These are phyloP conservation scores for Drosophila quinaria DNA, from an alignment of 2,888 invertebrate genomes.

Conservation along the genomic window DNA sequence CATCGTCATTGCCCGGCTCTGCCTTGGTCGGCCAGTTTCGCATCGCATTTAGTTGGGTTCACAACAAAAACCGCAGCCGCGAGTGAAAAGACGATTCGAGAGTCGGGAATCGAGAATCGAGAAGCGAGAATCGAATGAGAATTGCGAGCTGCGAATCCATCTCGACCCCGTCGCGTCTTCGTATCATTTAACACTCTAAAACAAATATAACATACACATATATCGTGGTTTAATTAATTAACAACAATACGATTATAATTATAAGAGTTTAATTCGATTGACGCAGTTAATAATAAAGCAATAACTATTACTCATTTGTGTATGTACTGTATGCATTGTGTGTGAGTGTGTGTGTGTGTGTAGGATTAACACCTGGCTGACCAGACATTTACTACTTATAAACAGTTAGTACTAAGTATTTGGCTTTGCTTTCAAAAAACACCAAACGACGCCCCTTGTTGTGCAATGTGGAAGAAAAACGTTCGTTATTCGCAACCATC, in stretches of 20 bases:
- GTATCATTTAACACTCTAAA: conserved; percentile 44
- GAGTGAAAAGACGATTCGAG: conserved; percentile 37
- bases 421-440: conserved; percentile 1
- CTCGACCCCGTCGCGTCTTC: conserved; percentile 15
- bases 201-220: background rate
- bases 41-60: conserved; percentile 86
- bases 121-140: conserved; percentile 43
- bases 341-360: conserved; percentile 8
- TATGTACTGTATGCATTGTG: conserved; percentile 7
- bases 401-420: conserved; percentile 14
- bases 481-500: conserved; percentile 30
- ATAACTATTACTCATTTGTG: conserved; percentile 14
- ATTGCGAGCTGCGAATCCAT: conserved; percentile 21
- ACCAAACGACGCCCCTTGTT: conserved; percentile 26
- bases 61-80: conserved; percentile 82
- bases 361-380: conserved; percentile 53
- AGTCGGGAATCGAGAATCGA: conserved; percentile 31
- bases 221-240: conserved; percentile 44
- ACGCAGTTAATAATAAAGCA: conserved; percentile 3
- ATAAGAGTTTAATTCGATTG: conserved; percentile 31
- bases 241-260: conserved; percentile 33
- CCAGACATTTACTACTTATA: conserved; percentile 43
- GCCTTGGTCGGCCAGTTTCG: conserved; percentile 80
- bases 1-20: conserved; percentile 59
- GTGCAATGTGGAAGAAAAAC: conserved; percentile 58